Conservation (phyloP, 2,113 vertebrate genomes). For the Nicator chloris region DNA sequence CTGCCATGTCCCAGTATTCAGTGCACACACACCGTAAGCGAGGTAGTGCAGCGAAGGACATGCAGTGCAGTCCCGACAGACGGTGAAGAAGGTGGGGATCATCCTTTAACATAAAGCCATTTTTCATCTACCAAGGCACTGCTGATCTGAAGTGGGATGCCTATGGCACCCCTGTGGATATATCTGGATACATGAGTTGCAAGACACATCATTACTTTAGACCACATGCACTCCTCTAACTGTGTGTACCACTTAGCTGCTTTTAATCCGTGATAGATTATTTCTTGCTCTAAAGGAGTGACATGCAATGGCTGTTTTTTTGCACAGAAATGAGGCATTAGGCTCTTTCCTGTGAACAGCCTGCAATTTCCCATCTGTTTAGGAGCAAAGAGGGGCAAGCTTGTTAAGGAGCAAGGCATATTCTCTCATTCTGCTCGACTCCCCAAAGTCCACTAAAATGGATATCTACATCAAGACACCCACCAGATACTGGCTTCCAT, state of each 20-base stretch:
- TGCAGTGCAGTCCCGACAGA: not conserved
- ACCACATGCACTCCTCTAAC: not conserved
- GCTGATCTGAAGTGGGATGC: not conserved
- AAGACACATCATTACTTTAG: not conserved
- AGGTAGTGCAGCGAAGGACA: not conserved
- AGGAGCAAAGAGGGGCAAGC: not conserved
- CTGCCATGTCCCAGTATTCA: not conserved
- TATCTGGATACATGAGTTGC: fast-evolving
- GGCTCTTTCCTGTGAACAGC: not conserved
- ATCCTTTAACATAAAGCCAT: not conserved
- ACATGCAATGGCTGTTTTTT: not conserved
- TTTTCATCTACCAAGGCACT: not conserved
- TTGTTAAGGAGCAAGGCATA: not conserved
- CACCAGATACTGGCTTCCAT: not conserved
- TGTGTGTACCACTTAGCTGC: not conserved
- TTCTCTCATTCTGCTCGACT: not conserved
- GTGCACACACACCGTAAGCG: fast-evolving
- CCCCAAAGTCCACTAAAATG: not conserved
- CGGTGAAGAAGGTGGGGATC: not conserved
- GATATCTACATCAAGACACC: not conserved
- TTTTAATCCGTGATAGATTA: not conserved
- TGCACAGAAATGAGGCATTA: not conserved
- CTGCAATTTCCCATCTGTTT: not conserved
- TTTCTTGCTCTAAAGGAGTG: not conserved
- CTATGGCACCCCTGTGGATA: not conserved